Evolutionary conservation across 2,113 vertebrate genomes (phyloP).

Genomic region (Eptatretus burgeri): DNA sequence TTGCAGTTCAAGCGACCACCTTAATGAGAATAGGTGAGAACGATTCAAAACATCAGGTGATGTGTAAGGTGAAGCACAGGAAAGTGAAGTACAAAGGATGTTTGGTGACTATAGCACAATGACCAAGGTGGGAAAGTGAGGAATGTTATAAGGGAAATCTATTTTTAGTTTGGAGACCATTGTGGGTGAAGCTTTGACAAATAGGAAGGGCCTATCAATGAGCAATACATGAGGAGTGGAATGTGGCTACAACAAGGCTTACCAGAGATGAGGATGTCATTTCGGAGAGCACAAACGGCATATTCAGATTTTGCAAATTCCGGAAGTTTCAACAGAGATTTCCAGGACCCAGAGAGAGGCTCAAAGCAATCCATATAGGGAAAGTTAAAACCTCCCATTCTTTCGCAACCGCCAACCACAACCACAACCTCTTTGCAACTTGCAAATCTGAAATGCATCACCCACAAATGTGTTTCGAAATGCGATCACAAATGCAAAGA

Average conservation of each 20-base stretch:
- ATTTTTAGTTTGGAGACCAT: too few relatives aligned
- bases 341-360: constrained; percentile 86
- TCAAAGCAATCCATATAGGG: constrained; percentile 91
- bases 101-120: not conserved
- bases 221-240: constrained; percentile 6
- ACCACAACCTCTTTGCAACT: constrained; percentile 91
- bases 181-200: too few relatives aligned
- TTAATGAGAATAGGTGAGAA: constrained; percentile 13
- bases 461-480: too few relatives aligned
- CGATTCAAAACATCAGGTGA: too few relatives aligned
- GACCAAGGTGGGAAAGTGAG: too few relatives aligned
- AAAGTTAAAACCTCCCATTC: constrained; percentile 77
- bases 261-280: constrained; percentile 95
- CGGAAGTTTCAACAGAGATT: constrained; percentile 71
- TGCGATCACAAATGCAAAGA: too few relatives aligned
- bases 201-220: constrained; percentile 7
- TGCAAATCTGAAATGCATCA: constrained; percentile 33
- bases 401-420: constrained; percentile 82
- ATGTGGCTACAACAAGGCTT: constrained; percentile 11
- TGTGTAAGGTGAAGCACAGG: too few relatives aligned
- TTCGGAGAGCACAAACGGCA: constrained; percentile 70
- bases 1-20: constrained; percentile 87
- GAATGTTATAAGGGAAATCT: too few relatives aligned
- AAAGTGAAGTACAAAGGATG: not conserved
- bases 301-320: constrained; percentile 97